Percentiles rank a stretch among this genome's conserved stretches.
Evolutionary conservation across 2,113 vertebrate genomes (phyloP).

Genomic region (Connochaetes taurinus): DNA sequence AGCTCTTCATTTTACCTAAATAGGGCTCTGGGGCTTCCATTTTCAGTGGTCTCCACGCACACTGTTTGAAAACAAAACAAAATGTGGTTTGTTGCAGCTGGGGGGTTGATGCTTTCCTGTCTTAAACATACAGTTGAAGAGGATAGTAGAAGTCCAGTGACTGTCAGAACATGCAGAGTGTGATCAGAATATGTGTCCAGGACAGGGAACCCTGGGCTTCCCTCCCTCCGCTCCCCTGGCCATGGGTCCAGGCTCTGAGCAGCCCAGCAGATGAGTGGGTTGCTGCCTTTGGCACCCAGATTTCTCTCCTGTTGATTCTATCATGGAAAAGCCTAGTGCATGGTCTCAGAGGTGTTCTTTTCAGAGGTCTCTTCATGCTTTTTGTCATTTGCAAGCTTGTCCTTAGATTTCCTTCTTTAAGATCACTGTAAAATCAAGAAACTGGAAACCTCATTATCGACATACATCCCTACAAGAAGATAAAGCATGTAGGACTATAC

Average conservation of each 20-base stretch:
- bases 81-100: accelerated
- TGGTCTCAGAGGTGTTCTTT: background rate
- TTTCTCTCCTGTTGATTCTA: background rate
- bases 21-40: background rate
- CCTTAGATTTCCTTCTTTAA: background rate
- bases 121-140: background rate
- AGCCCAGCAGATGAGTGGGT: accelerated
- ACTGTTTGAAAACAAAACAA: background rate
- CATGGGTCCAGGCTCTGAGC: accelerated
- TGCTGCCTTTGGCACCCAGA: background rate
- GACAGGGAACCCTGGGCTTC: accelerated
- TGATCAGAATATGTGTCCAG: background rate
- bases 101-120: background rate
- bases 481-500: accelerated
- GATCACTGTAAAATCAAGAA: background rate
- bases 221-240: accelerated
- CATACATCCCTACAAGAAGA: background rate
- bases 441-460: background rate
- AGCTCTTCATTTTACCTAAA: constrained; percentile 73
- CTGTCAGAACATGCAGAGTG: background rate
- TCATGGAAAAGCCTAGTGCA: accelerated
- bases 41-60: background rate
- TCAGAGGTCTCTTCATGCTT: too few species aligned
- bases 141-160: accelerated
- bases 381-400: background rate